Evolutionary conservation across 2,797 vertebrate species (phyloP).

Genomic region (Serranus cabrilla): DNA sequence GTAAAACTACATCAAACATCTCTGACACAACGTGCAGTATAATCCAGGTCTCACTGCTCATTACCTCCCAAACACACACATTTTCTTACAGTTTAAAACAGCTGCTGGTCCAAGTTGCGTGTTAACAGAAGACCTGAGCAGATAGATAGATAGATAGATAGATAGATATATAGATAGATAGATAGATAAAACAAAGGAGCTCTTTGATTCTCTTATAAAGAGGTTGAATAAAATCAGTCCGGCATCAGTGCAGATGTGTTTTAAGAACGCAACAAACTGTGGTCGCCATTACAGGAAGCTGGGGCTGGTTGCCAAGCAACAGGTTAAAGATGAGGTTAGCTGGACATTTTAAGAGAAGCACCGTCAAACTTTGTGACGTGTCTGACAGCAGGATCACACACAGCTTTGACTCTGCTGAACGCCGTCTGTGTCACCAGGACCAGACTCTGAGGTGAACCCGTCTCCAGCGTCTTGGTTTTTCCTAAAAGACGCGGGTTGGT

Average conservation of each 20-base stretch:
- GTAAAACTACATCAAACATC: too few species aligned
- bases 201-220: background rate
- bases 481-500: constrained; percentile 10
- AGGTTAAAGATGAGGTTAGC: constrained; percentile 40
- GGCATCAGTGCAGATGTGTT: background rate
- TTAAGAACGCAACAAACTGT: constrained; percentile 22
- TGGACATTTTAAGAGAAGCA: constrained; percentile 38
- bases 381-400: background rate
- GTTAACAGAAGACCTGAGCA: too few species aligned
- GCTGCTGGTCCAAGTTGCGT: too few species aligned
- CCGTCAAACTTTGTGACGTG: background rate
- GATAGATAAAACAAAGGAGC: background rate
- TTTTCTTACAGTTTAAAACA: too few species aligned
- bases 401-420: background rate
- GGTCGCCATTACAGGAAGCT: constrained; percentile 73
- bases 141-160: background rate
- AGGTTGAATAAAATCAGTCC: background rate
- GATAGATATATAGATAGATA: background rate
- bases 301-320: constrained; percentile 61
- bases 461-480: constrained; percentile 11
- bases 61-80: too few species aligned
- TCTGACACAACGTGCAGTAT: too few species aligned
- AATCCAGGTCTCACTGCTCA: too few species aligned
- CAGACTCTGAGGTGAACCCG: background rate
- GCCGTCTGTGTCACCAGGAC: background rate